Conservation (phyloP, 2,113 vertebrate species). For the Casuarius casuarius region DNA sequence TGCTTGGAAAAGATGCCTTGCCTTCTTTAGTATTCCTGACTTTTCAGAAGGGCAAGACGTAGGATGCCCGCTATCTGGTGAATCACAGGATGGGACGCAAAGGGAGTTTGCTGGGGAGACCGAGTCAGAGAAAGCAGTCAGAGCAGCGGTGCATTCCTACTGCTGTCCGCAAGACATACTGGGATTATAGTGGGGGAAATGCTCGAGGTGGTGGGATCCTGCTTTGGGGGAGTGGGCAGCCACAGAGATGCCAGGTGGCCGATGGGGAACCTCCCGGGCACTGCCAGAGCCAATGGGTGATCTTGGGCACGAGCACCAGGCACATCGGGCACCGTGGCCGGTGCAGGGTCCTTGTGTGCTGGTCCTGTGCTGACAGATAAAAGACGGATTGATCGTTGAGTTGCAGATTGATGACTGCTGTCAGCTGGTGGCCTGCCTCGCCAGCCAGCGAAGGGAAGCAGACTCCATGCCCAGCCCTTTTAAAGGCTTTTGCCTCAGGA, state of each 20-base stretch:
- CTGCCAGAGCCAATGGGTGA: not conserved
- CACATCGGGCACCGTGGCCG: not conserved
- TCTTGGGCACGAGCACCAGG: not conserved
- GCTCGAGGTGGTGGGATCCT: rapidly evolving
- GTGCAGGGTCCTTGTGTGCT: not conserved
- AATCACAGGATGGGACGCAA: rapidly evolving
- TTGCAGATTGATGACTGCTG: slow-evolving; percentile 63
- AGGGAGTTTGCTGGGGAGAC: not conserved
- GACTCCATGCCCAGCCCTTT: slow-evolving; percentile 55
- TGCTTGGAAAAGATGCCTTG: not conserved
- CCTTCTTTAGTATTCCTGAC: not conserved
- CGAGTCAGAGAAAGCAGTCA: not conserved
- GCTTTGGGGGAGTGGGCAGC: rapidly evolving
- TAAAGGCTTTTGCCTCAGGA: slow-evolving; percentile 63
- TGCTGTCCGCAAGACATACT: not conserved
- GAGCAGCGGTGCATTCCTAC: not conserved
- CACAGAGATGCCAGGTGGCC: not conserved
- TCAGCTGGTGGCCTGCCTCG: slow-evolving; percentile 62
- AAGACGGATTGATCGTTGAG: slow-evolving; percentile 64
- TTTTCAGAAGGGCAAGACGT: not conserved
- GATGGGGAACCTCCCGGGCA: not conserved
- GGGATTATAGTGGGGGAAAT: rapidly evolving
- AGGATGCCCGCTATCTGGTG: rapidly evolving
- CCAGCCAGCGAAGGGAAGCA: slow-evolving; percentile 56
- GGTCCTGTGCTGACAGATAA: not conserved